These are phyloP conservation scores for Trachelus stipa DNA, from an alignment of 2,888 invertebrate species.

Conservation along the genomic window DNA sequence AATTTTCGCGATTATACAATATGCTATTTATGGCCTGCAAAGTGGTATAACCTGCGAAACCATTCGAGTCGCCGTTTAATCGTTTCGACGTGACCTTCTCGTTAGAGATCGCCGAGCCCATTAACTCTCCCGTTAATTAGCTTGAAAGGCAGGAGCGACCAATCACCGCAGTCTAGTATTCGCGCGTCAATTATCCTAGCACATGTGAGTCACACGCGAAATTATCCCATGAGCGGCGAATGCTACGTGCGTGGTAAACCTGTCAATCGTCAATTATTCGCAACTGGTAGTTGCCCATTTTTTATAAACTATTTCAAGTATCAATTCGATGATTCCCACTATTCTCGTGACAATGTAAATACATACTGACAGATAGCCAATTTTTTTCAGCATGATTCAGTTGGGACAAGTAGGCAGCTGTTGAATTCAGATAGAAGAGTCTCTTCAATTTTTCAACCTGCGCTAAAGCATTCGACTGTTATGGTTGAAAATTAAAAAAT, in stretches of 20 bases:
- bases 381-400: background rate
- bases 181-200: background rate
- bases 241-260: background rate
- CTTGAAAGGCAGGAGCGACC: background rate
- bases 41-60: background rate
- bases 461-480: background rate
- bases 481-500: background rate
- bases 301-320: background rate
- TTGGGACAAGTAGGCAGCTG: background rate
- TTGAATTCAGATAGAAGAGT: background rate
- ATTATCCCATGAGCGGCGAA: background rate
- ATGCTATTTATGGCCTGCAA: background rate
- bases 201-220: background rate
- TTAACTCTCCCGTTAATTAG: background rate
- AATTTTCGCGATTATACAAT: slow-evolving; percentile 1
- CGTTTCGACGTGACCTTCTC: background rate
- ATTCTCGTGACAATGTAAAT: background rate
- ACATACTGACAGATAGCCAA: background rate
- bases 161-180: background rate
- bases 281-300: background rate
- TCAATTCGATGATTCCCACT: background rate
- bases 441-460: background rate
- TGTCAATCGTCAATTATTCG: background rate
- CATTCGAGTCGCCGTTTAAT: background rate
- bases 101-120: background rate